Evolutionary conservation across 2,888 invertebrate genomes (phyloP), one percentile per base, ranked within the genome.

Genomic region (Limnephilus rhombicus): DNA sequence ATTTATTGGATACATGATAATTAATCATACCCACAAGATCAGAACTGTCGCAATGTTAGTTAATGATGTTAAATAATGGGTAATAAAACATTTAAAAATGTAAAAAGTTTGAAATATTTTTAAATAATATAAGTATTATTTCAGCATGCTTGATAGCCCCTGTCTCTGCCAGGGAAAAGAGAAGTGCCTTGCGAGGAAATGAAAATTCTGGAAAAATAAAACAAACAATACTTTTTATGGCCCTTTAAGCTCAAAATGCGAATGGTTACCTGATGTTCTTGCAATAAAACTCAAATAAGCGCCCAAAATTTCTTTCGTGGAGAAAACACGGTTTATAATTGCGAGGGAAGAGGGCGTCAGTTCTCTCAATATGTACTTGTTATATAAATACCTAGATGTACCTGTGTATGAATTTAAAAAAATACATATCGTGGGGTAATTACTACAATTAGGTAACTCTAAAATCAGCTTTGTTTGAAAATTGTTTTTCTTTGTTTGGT

Each of bases 211-310:
- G 88, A 87, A 91, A 87, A 88, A 91, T 91, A 91, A 91, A 91
- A 91, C 88, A 91, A 91, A 91, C 88, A 91, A 91, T 91, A 91
- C 91, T 91, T 91, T 91, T 91, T 91, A 91, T 91, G 87, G 91
- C 91, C 41, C 83, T 91, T 91, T 53, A 91, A 91, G 91, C 91
- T 88, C 88, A 89, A 91, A 91, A 91, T 83, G 91, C 91, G 91
- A 91, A 91, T 81, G 88, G 91, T 87, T 87, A 87, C 87, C 87
- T 87, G 87, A 87, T 87, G 87, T 53, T 29, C 87, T 31, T 29
- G 53, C 34, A 49, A 87, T 87, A 87, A 87, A 87, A 87, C 87
- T 87, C 87, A 87, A 87, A 87, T 87, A 87, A 87, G 87, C 87
- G 53, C 87, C 87, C 53, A n/a, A 87, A 87, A 87, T 87, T 34